These are phyloP conservation scores for Ormyrus thymus DNA, from an alignment of 2,888 invertebrate species.

Conservation along the genomic window DNA sequence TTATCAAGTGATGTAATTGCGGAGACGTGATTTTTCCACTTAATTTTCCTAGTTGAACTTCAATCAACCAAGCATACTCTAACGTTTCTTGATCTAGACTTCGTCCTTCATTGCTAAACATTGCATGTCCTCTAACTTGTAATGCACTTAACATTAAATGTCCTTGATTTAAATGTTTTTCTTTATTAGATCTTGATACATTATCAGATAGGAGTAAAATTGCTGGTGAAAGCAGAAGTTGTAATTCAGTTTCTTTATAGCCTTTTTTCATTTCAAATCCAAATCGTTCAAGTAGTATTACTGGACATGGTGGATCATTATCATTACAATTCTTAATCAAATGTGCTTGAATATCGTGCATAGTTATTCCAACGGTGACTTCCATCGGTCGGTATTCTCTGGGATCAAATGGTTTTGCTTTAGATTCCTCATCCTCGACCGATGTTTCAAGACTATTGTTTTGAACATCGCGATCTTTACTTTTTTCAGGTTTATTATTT, in stretches of 20 bases:
- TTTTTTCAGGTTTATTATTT: constrained; percentile 67
- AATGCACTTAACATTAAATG: constrained; percentile 90
- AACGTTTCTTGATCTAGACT: constrained; percentile 94
- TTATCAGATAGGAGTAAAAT: constrained; percentile 88
- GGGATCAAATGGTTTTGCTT: constrained; percentile 85
- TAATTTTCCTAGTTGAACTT: constrained; percentile 94
- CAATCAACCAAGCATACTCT: constrained; percentile 98
- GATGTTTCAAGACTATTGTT: constrained; percentile 76
- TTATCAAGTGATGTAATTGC: constrained; percentile 90
- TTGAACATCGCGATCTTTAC: constrained; percentile 70
- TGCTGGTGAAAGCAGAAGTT: constrained; percentile 91
- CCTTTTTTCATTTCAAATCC: constrained; percentile 98
- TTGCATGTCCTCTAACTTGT: constrained; percentile 94
- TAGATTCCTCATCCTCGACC: constrained; percentile 81
- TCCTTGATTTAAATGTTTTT: constrained; percentile 87
- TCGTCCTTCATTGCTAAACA: constrained; percentile 95
- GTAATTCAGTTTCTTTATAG: constrained; percentile 93
- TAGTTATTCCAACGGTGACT: constrained; percentile 92
- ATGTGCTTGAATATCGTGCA: constrained; percentile 97
- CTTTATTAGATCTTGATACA: constrained; percentile 81
- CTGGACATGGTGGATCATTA: constrained; percentile 93
- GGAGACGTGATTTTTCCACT: constrained; percentile 93
- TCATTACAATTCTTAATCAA: constrained; percentile 93
- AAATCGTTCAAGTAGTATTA: constrained; percentile 90
- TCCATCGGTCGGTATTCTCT: constrained; percentile 92